Evolutionary conservation across 2,113 vertebrate genomes (phyloP), one percentile per base, ranked within the genome.

Genomic region (Recurvirostra avosetta): DNA sequence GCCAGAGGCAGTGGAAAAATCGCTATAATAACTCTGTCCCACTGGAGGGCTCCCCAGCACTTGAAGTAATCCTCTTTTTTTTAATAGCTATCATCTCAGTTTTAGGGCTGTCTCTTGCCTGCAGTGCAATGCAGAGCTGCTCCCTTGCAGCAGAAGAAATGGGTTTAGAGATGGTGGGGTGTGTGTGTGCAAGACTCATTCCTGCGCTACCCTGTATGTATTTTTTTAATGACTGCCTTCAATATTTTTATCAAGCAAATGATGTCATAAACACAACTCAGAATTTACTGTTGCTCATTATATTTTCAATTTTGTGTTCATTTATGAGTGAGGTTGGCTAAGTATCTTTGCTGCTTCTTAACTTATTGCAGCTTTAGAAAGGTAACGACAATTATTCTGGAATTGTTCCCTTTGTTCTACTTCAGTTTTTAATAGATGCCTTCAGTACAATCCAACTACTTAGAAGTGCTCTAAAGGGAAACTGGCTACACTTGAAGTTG

Each of bases 1-100:
- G 41, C 50, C 67, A 36, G 72, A 77, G 53, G 76, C 40, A 3
- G 36, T 15, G 36, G 17, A 78, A 40, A 71, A 93, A 52, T 32
- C 3, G 95, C 88, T 84, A 7, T 95, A 62, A 75, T 52, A 70
- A 32, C 86, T 65, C 29, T 79, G 58, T 72, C 73, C 96, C 94
- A 95, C 97, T 95, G 94, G 96, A 95, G 94, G 95, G 97, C 97
- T 95, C 96, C 66, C 96, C 70, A 95, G 66, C 74, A 85, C 80
- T 68, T 70, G 74, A 76, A 81, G 66, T 70, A 63, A 91, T 73
- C 58, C 61, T 88, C 29, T 43, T 43, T 56, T 38, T 73, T 84
- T 41, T 11, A 63, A 63, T 6, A 49, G 38, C 49, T 62, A 1
- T n/a, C 43, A 1, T n/a, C 43, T 87, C 55, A 3, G 26, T 36